Conservation (phyloP, 2,888 invertebrate genomes). For the Myathropa florea region DNA sequence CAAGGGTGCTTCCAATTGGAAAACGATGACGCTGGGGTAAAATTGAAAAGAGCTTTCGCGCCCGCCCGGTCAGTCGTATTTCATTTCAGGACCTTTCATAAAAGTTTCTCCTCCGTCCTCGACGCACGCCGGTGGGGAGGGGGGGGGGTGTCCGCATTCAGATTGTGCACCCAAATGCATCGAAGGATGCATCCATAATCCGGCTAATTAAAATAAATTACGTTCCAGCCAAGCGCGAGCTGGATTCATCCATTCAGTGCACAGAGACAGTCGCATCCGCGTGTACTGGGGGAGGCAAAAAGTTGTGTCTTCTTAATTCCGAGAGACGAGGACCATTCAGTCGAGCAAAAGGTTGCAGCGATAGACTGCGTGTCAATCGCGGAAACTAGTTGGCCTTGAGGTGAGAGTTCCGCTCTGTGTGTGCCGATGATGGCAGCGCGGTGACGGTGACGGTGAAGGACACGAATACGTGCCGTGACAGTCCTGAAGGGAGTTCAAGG, state of each 20-base stretch:
- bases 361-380: neutral
- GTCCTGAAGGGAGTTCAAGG: constrained; percentile 51
- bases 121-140: neutral
- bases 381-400: constrained; percentile 37
- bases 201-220: constrained; percentile 58
- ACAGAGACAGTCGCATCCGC: neutral
- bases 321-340: no score
- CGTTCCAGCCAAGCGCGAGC: constrained; percentile 11
- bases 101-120: neutral
- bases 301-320: neutral
- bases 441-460: constrained; percentile 16
- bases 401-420: neutral
- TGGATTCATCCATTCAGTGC: constrained; percentile 5
- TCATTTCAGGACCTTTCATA: constrained; percentile 1
- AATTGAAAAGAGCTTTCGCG: neutral
- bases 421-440: no score
- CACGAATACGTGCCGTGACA: constrained; percentile 23
- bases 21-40: constrained; percentile 16
- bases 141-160: neutral
- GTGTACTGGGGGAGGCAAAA: neutral
- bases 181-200: constrained; percentile 16
- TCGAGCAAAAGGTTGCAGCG: constrained; percentile 11
- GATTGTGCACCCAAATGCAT: constrained; percentile 9
- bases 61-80: constrained; percentile 6
- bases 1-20: constrained; percentile 7